These are phyloP conservation scores for Scaptomyza parva DNA, from an alignment of 2,888 invertebrate species.

Conservation along the genomic window DNA sequence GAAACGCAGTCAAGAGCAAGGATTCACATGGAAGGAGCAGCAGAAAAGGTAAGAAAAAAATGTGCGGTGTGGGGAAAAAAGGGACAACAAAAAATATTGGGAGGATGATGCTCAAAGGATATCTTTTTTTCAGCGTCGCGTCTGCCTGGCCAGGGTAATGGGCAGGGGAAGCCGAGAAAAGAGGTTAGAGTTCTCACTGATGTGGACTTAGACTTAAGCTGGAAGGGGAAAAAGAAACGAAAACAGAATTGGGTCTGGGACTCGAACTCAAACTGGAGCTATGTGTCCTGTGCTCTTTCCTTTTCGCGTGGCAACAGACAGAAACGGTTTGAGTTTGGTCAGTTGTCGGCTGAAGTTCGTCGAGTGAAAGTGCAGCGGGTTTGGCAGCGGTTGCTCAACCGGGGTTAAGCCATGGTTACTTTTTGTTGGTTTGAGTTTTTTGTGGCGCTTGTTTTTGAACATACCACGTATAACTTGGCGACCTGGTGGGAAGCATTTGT, in stretches of 20 bases:
- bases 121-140: slow-evolving; percentile 62
- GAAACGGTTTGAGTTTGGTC: slow-evolving; percentile 60
- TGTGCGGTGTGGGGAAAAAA: slow-evolving; percentile 47
- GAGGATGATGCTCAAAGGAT: slow-evolving; percentile 66
- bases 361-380: slow-evolving; percentile 74
- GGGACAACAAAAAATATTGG: slow-evolving; percentile 22
- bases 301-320: slow-evolving; percentile 59
- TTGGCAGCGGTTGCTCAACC: slow-evolving; percentile 34
- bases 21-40: slow-evolving; percentile 53
- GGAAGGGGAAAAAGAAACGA: not conserved
- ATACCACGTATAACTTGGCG: slow-evolving; percentile 19
- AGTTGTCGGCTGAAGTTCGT: slow-evolving; percentile 49
- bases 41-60: slow-evolving; percentile 38
- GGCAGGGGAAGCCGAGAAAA: slow-evolving; percentile 5
- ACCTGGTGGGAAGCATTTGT: slow-evolving; percentile 1
- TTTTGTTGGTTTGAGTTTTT: not conserved
- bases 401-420: slow-evolving; percentile 1
- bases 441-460: slow-evolving; percentile 2
- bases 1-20: slow-evolving; percentile 60
- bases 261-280: slow-evolving; percentile 7
- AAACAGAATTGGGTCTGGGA: slow-evolving; percentile 1
- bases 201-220: slow-evolving; percentile 42
- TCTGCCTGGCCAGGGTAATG: slow-evolving; percentile 34
- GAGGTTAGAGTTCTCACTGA: slow-evolving; percentile 27
- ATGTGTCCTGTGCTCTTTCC: slow-evolving; percentile 17